Conservation (phyloP, 2,888 invertebrate genomes). For the Eilema depressum region DNA sequence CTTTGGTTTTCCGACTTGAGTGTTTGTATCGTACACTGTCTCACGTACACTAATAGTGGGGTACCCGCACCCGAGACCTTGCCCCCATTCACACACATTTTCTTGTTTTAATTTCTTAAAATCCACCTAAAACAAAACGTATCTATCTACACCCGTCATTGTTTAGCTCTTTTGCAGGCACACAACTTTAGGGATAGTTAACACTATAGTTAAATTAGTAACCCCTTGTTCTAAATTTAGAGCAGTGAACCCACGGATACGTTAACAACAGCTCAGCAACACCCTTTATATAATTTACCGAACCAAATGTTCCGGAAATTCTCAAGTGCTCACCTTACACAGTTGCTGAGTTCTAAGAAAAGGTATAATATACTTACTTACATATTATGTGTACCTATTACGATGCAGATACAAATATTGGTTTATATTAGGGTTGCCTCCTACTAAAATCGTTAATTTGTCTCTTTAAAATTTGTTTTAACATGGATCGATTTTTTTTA, state of each 20-base stretch:
- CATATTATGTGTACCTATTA: not conserved
- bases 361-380: not conserved
- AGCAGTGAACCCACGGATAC: not conserved
- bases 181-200: not conserved
- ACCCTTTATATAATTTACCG: conserved; percentile 18
- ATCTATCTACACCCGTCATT: not conserved
- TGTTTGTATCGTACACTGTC: too few species aligned
- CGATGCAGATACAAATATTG: not conserved
- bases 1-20: too few species aligned
- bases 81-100: too few species aligned
- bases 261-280: not conserved
- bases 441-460: too few species aligned
- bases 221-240: not conserved
- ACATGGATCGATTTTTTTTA: too few species aligned
- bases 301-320: conserved; percentile 14
- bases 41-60: too few species aligned
- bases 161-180: not conserved
- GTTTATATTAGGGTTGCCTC: not conserved
- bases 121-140: too few species aligned
- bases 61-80: too few species aligned
- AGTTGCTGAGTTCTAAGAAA: not conserved
- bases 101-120: too few species aligned
- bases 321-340: conserved; percentile 5
- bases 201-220: not conserved
- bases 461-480: too few species aligned